These are phyloP conservation scores for Eulemur albifrons DNA, from an alignment of 2,797 vertebrate genomes.

Conservation along the genomic window DNA sequence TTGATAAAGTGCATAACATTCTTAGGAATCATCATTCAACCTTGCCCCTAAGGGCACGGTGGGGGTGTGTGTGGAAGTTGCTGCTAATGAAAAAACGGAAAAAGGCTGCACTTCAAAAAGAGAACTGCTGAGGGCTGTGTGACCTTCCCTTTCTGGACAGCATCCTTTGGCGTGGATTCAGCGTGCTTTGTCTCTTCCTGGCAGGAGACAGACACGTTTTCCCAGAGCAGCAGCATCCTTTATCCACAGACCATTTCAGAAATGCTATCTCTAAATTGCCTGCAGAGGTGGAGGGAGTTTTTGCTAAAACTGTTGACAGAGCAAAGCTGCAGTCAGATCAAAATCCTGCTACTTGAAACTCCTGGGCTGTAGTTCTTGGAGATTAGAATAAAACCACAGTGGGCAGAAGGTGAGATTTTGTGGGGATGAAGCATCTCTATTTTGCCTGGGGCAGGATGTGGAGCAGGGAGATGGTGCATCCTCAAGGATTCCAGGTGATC, in stretches of 20 bases:
- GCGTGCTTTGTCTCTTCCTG: background rate
- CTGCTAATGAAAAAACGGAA: background rate
- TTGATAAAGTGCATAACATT: background rate
- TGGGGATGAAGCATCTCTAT: background rate
- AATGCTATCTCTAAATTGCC: background rate
- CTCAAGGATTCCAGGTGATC: background rate
- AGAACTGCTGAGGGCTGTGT: background rate
- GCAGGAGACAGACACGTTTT: background rate
- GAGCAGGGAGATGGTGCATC: rapidly evolving
- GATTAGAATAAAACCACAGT: background rate
- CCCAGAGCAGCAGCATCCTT: constrained; percentile 34
- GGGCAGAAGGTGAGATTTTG: background rate
- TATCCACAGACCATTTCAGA: constrained; percentile 50
- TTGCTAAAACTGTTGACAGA: constrained; percentile 50
- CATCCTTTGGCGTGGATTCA: background rate
- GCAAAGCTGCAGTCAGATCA: constrained; percentile 1
- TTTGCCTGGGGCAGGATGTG: background rate
- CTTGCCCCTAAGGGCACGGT: constrained; percentile 10
- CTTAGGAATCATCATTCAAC: constrained; percentile 40
- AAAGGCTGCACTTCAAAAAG: background rate
- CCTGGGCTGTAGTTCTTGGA: background rate
- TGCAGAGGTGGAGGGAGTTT: background rate
- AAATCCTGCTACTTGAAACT: background rate
- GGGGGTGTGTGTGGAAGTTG: background rate
- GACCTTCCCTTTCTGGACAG: constrained; percentile 27